Evolutionary conservation across 2,888 invertebrate species (phyloP).

Genomic region (Plusia festucae): DNA sequence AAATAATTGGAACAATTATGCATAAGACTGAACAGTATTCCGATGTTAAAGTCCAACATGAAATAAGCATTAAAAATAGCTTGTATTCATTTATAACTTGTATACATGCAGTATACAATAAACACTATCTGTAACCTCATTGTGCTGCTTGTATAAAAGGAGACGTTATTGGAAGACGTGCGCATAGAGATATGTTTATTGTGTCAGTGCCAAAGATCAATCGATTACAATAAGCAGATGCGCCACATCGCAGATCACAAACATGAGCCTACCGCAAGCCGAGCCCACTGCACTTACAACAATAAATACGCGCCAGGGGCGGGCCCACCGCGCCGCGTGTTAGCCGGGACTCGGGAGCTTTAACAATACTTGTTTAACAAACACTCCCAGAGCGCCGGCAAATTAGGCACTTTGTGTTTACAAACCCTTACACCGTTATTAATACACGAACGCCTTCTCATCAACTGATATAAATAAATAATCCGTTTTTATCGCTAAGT

Average conservation of each 20-base stretch:
- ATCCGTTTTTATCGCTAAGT: constrained; percentile 18
- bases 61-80: constrained; percentile 43
- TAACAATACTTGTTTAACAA: constrained; percentile 71
- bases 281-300: constrained; percentile 26
- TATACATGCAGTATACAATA: constrained; percentile 41
- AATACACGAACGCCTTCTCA: constrained; percentile 20
- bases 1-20: not conserved
- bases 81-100: constrained; percentile 39
- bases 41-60: constrained; percentile 11
- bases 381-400: constrained; percentile 67
- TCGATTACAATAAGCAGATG: constrained; percentile 43
- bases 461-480: constrained; percentile 11
- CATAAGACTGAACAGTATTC: not conserved
- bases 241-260: constrained; percentile 19
- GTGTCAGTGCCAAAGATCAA: constrained; percentile 51
- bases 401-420: constrained; percentile 66
- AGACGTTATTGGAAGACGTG: constrained; percentile 46
- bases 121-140: constrained; percentile 48
- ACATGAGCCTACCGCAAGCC: constrained; percentile 44
- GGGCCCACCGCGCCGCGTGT: constrained; percentile 28
- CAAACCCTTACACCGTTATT: constrained; percentile 24
- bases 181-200: constrained; percentile 48
- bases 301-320: constrained; percentile 50
- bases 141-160: constrained; percentile 50
- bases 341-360: constrained; percentile 46